Percentiles rank a stretch among this genome's conserved stretches.
Conservation (phyloP, 2,113 vertebrate species). For the Garra rufa region DNA sequence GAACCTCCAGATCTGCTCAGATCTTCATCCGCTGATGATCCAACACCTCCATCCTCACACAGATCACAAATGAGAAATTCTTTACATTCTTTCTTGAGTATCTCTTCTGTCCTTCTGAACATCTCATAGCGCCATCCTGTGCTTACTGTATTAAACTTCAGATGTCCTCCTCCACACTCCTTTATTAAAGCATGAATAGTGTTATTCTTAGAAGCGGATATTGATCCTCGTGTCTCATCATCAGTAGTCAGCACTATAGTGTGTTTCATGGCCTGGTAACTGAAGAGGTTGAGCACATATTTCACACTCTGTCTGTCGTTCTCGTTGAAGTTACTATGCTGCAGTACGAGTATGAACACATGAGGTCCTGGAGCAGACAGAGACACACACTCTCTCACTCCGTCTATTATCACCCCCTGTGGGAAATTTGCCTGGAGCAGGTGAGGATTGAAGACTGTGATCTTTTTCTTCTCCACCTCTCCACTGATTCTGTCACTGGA, state of each 20-base stretch:
- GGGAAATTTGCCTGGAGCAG: not conserved
- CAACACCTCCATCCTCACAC: no score
- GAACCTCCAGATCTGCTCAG: not conserved
- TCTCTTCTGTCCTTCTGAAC: no score
- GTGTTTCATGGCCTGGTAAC: not conserved
- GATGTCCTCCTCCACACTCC: no score
- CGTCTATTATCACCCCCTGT: fast-evolving
- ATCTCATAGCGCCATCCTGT: no score
- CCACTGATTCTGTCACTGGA: not conserved
- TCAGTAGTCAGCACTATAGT: not conserved
- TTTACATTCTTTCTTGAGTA: no score
- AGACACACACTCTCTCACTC: not conserved
- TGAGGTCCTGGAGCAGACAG: not conserved
- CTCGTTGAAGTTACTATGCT: not conserved
- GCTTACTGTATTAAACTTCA: no score
- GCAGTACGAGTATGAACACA: not conserved
- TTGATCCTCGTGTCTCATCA: not conserved
- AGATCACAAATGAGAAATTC: no score
- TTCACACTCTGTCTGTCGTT: no score
- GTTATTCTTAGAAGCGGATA: not conserved
- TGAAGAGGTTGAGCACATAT: not conserved
- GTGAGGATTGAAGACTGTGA: not conserved
- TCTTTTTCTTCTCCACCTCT: not conserved
- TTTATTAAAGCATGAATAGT: not conserved
- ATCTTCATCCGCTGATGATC: not conserved